Percentiles rank a stretch among this genome's conserved stretches.
Conservation (phyloP, 2,888 invertebrate genomes). For the Ophraella communa region DNA sequence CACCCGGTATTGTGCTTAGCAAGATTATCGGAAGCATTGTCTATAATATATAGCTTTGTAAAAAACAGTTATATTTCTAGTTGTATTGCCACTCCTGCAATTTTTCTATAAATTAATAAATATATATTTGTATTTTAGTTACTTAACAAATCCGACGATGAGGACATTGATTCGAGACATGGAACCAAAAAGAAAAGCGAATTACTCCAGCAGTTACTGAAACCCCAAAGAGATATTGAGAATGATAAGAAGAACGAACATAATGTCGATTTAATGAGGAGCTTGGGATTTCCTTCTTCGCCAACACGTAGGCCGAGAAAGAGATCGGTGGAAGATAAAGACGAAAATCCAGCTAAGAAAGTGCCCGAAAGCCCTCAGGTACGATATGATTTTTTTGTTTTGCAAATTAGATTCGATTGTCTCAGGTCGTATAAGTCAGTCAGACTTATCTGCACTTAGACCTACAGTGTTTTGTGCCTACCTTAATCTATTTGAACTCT, state of each 20-base stretch:
- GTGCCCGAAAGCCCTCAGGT: conserved; percentile 57
- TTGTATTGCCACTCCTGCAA: too few species aligned
- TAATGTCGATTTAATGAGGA: conserved; percentile 65
- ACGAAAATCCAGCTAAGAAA: conserved; percentile 62
- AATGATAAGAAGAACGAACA: conserved; percentile 60
- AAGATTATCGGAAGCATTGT: too few species aligned
- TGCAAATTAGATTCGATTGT: too few species aligned
- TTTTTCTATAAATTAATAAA: neutral
- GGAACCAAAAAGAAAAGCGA: conserved; percentile 68
- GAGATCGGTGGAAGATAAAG: conserved; percentile 69
- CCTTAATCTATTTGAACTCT: too few species aligned
- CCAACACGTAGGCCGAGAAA: conserved; percentile 64
- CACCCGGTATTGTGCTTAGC: too few species aligned
- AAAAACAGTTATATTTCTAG: too few species aligned
- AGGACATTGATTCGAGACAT: conserved; percentile 68
- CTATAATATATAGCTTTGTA: too few species aligned
- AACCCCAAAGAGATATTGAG: conserved; percentile 58
- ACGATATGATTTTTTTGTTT: too few species aligned
- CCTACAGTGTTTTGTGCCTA: too few species aligned
- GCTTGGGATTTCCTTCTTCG: conserved; percentile 68
- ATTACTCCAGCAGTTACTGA: conserved; percentile 68
- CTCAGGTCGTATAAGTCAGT: too few species aligned
- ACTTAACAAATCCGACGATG: conserved; percentile 82
- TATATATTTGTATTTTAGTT: conserved; percentile 65
- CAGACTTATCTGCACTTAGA: too few species aligned